A percentile compares a stretch with the other conserved stretches of the same genome.
phyloP scores from a whole-genome alignment of 2,888 invertebrate species.

The Bugula neritina region DNA sequence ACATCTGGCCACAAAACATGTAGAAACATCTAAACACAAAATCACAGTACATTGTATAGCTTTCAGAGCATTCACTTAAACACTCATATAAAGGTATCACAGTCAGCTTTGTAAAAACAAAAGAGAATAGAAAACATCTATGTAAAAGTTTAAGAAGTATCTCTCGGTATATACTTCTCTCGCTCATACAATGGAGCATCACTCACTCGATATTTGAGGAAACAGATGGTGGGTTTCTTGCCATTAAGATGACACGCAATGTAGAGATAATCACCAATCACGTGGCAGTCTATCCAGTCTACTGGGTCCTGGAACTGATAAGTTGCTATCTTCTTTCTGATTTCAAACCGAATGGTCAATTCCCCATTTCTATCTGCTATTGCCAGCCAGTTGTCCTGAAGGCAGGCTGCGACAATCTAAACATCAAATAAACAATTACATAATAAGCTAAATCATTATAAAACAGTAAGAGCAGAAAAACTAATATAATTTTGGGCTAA shows the following conservation, averaged over 20 bases:
- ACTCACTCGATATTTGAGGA: slow-evolving; percentile 16
- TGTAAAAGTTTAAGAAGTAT: too few relatives aligned
- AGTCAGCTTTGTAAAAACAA: too few relatives aligned
- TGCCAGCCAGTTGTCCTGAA: slow-evolving; percentile 22
- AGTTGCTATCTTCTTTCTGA: slow-evolving; percentile 9
- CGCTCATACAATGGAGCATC: slow-evolving; percentile 7
- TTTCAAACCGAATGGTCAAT: slow-evolving; percentile 1
- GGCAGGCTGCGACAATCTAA: slow-evolving; percentile 16
- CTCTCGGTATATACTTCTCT: neutral
- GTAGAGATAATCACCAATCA: slow-evolving; percentile 11
- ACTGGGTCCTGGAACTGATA: slow-evolving; percentile 11
- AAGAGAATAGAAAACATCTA: too few relatives aligned
- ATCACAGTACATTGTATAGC: too few relatives aligned
- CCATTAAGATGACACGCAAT: slow-evolving; percentile 19
- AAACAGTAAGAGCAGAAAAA: too few relatives aligned
- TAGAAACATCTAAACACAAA: too few relatives aligned
- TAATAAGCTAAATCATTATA: too few relatives aligned
- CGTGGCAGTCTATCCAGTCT: slow-evolving; percentile 23
- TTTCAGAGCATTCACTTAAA: too few relatives aligned
- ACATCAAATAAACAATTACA: too few relatives aligned
- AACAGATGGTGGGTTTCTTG: slow-evolving; percentile 15
- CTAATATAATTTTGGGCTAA: too few relatives aligned
- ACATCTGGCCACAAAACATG: too few relatives aligned
- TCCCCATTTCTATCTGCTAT: slow-evolving; percentile 11
- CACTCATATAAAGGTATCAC: too few relatives aligned